A percentile compares a stretch with the other conserved stretches of the same genome.
Evolutionary conservation across 2,797 vertebrate genomes (phyloP).

Genomic region (Heterohyrax brucei): DNA sequence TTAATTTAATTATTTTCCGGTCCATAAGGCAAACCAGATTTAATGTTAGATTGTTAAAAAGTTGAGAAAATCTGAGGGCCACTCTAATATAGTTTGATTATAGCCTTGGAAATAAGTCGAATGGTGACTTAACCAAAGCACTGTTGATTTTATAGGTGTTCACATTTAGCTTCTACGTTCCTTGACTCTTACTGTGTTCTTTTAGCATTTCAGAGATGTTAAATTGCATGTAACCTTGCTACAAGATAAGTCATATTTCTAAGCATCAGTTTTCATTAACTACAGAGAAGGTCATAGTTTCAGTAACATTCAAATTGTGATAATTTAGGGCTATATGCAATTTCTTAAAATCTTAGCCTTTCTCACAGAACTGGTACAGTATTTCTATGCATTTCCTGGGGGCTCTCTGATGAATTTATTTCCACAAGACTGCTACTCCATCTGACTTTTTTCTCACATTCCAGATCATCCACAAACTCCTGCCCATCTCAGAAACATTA

Average conservation of each 20-base stretch:
- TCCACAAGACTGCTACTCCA: neutral
- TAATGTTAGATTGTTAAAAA: constrained; percentile 39
- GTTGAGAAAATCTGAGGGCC: neutral
- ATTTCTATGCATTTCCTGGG: neutral
- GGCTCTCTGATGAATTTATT: neutral
- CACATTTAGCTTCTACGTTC: neutral
- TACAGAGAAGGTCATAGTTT: constrained; percentile 1
- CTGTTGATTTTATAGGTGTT: neutral
- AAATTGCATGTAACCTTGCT: neutral
- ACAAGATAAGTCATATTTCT: neutral
- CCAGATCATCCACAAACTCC: neutral
- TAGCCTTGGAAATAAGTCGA: neutral
- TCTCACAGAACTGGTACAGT: neutral
- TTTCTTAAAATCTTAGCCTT: neutral
- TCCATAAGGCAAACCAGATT: constrained; percentile 7
- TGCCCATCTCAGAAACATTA: neutral
- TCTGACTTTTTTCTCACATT: neutral
- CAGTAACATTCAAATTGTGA: neutral
- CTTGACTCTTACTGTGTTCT: neutral
- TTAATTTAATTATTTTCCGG: constrained; percentile 71
- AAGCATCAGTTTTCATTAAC: neutral
- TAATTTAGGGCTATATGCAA: neutral
- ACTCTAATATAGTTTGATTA: neutral
- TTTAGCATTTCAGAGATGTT: neutral
- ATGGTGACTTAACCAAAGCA: neutral